Evolutionary conservation across 2,797 vertebrate species (phyloP).

Genomic region (Phoebastria nigripes): DNA sequence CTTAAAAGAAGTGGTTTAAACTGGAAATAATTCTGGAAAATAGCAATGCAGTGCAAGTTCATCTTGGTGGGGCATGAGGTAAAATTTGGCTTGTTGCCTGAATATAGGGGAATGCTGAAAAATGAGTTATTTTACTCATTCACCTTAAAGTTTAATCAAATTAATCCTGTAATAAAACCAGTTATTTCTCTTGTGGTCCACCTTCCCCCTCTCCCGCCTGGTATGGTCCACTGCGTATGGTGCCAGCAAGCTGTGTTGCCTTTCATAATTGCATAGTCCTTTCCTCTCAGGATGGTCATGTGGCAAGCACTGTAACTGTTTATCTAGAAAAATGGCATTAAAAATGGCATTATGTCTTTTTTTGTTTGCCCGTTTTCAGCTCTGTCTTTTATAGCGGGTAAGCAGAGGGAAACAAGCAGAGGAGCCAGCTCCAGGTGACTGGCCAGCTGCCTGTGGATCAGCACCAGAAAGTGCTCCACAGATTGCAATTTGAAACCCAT

Average conservation of each 20-base stretch:
- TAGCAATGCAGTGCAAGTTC: background rate
- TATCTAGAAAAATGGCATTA: background rate
- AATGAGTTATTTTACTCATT: background rate
- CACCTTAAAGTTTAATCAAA: background rate
- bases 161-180: background rate
- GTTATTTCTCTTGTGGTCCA: background rate
- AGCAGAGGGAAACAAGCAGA: background rate
- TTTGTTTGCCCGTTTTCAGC: background rate
- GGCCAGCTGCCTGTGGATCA: slow-evolving; percentile 55
- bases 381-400: background rate
- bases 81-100: background rate
- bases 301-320: background rate
- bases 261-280: background rate
- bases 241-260: background rate
- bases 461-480: slow-evolving; percentile 46
- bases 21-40: background rate
- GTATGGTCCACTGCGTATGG: fast-evolving
- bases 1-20: background rate
- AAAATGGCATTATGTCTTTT: background rate
- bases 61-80: background rate
- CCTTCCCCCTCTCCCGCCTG: background rate
- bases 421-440: slow-evolving; percentile 58
- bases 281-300: background rate
- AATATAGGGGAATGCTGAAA: background rate
- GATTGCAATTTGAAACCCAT: slow-evolving; percentile 54